A percentile compares a stretch with the other conserved stretches of the same genome.
These are phyloP conservation scores for Glareola pratincola DNA, from an alignment of 2,113 vertebrate genomes.

Conservation along the genomic window DNA sequence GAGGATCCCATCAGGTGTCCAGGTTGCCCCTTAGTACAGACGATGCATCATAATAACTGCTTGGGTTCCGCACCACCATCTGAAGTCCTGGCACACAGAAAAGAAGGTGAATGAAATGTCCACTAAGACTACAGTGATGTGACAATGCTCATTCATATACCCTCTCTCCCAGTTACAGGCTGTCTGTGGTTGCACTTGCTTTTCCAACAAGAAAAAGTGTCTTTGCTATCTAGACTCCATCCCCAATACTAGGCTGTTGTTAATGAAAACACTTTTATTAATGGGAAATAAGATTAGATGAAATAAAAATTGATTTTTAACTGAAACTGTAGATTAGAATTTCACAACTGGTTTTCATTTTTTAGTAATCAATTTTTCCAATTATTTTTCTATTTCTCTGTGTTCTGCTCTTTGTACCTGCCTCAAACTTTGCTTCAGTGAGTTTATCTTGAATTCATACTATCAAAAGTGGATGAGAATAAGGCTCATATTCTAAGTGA, in stretches of 20 bases:
- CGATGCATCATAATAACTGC: accelerated
- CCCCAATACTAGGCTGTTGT: not conserved
- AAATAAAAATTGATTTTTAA: slow-evolving; percentile 1
- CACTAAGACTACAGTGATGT: not conserved
- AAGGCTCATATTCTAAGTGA: not conserved
- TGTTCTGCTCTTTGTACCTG: not conserved
- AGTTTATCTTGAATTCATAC: not conserved
- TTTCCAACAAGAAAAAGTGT: not conserved
- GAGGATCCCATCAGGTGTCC: not conserved
- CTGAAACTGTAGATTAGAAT: not conserved
- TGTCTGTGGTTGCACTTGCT: not conserved
- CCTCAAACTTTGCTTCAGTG: not conserved
- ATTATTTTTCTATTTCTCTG: not conserved
- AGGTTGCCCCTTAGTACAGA: not conserved
- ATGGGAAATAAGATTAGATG: not conserved
- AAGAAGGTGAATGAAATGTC: not conserved
- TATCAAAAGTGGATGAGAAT: not conserved
- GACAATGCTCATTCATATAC: not conserved
- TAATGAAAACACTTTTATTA: not conserved
- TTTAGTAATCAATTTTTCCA: not conserved
- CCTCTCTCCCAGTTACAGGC: not conserved
- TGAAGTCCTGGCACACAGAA: not conserved
- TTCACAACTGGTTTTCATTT: not conserved
- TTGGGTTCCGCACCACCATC: not conserved
- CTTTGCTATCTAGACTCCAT: not conserved